phyloP scores from a whole-genome alignment of 2,797 vertebrate species.

The Silurus lanzhouensis region DNA sequence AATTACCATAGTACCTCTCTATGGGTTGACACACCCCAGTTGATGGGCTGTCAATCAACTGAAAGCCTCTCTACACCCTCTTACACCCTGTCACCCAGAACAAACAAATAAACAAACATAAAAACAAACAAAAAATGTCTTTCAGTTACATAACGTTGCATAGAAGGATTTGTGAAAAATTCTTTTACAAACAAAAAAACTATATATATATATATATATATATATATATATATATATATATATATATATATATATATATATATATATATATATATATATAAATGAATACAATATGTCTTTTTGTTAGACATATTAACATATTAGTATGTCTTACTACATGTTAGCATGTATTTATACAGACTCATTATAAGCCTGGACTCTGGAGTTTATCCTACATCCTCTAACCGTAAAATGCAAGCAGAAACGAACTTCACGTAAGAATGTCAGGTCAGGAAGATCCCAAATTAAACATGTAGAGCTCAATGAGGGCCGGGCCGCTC shows the following conservation, averaged over 20 bases:
- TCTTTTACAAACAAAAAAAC: too few species aligned
- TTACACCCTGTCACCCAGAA: conserved; percentile 20
- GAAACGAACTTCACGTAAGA: conserved; percentile 16
- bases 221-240: too few species aligned
- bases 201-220: too few species aligned
- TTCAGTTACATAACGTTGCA: neutral
- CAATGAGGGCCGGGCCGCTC: conserved; percentile 63
- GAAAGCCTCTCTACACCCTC: conserved; percentile 53
- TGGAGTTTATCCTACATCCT: conserved; percentile 1
- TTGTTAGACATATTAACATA: neutral
- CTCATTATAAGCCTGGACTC: neutral
- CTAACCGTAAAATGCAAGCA: conserved; percentile 18
- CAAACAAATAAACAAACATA: neutral
- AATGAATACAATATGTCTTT: neutral
- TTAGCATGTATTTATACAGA: neutral
- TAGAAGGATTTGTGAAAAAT: neutral
- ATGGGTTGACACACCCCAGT: conserved; percentile 68
- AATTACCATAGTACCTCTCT: conserved; percentile 64
- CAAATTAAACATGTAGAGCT: conserved; percentile 56
- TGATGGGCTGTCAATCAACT: conserved; percentile 65
- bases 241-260: too few species aligned
- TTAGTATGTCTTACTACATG: neutral
- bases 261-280: too few species aligned
- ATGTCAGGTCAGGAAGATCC: conserved; percentile 28
- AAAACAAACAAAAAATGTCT: neutral